Evolutionary conservation across 2,797 vertebrate species (phyloP).

Genomic region (Distichodus sexfasciatus): DNA sequence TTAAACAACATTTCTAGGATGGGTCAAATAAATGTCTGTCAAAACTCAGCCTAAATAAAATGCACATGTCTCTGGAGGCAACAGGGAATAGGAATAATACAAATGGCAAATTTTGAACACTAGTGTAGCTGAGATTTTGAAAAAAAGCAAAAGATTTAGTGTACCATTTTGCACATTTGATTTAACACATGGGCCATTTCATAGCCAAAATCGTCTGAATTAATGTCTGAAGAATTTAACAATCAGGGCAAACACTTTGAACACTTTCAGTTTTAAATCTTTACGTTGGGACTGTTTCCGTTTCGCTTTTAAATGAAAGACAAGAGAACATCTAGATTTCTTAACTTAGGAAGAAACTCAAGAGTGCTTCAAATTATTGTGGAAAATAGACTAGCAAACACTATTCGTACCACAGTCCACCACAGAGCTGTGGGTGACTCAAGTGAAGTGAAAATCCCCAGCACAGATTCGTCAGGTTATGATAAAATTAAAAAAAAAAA

Average conservation of each 20-base stretch:
- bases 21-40: not conserved
- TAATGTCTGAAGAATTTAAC: too few relatives aligned
- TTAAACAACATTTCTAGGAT: not conserved
- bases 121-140: slow-evolving; percentile 6
- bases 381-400: not conserved
- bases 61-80: slow-evolving; percentile 23
- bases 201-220: too few relatives aligned
- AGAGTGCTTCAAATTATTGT: not conserved
- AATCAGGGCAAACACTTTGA: too few relatives aligned
- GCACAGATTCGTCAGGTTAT: slow-evolving; percentile 26
- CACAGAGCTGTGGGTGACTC: slow-evolving; percentile 17
- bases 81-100: slow-evolving; percentile 19
- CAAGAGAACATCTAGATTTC: too few relatives aligned
- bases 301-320: too few relatives aligned
- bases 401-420: slow-evolving; percentile 18
- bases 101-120: slow-evolving; percentile 7
- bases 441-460: slow-evolving; percentile 18
- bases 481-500: too few relatives aligned
- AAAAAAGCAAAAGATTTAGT: not conserved
- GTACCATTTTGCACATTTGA: not conserved
- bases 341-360: not conserved
- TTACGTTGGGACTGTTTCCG: not conserved
- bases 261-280: not conserved
- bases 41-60: slow-evolving; percentile 9
- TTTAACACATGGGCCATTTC: too few relatives aligned